Conservation (phyloP, 2,888 invertebrate species). For the Leptodirus hochenwartii region DNA sequence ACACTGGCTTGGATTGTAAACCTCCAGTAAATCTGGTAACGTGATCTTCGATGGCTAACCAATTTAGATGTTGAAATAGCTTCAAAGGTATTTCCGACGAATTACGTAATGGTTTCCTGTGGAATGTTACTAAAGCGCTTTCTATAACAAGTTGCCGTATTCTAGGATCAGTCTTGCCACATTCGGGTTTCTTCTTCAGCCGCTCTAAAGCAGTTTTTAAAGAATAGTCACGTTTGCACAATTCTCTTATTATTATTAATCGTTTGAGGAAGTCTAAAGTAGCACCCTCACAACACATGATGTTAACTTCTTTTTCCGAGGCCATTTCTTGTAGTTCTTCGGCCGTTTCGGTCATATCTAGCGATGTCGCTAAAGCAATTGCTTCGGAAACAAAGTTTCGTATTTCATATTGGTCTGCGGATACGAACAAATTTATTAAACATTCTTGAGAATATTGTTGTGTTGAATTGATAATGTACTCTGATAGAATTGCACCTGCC, state of each 20-base stretch:
- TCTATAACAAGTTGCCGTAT: slow-evolving; percentile 52
- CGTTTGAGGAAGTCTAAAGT: slow-evolving; percentile 49
- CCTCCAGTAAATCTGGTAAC: too few relatives aligned
- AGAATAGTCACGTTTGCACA: slow-evolving; percentile 46
- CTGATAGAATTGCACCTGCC: slow-evolving; percentile 44
- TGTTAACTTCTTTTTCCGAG: slow-evolving; percentile 33
- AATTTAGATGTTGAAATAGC: slow-evolving; percentile 47
- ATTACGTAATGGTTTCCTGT: slow-evolving; percentile 32
- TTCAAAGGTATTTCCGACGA: slow-evolving; percentile 54
- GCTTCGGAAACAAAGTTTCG: slow-evolving; percentile 41
- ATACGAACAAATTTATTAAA: slow-evolving; percentile 34
- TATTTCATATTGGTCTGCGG: slow-evolving; percentile 22
- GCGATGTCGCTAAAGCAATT: slow-evolving; percentile 46
- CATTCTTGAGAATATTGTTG: slow-evolving; percentile 40
- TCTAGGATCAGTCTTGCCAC: slow-evolving; percentile 48
- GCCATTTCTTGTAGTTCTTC: slow-evolving; percentile 28
- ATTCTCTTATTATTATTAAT: slow-evolving; percentile 48
- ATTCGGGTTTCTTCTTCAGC: slow-evolving; percentile 44
- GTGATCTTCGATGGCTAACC: slow-evolving; percentile 38
- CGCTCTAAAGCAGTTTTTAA: slow-evolving; percentile 41
- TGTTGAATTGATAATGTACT: slow-evolving; percentile 45
- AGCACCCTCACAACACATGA: slow-evolving; percentile 33
- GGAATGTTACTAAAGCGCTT: slow-evolving; percentile 40
- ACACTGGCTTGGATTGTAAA: slow-evolving; percentile 37
- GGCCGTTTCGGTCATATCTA: slow-evolving; percentile 46